These are phyloP conservation scores for Cosmia pyralina DNA, from an alignment of 2,888 invertebrate species.

Conservation along the genomic window DNA sequence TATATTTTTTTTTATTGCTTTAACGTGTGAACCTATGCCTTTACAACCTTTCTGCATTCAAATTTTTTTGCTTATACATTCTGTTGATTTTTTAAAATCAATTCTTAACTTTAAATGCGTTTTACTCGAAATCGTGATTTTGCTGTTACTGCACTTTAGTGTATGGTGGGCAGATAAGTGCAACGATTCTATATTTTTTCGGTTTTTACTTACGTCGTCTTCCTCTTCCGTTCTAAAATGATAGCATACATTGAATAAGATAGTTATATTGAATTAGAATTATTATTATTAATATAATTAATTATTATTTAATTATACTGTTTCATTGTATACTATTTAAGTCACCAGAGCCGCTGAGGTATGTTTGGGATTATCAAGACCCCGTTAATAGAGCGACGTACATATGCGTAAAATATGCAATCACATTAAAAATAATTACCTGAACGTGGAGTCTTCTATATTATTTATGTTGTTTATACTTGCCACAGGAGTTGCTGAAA, in stretches of 20 bases:
- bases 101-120: no score
- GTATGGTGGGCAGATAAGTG: no score
- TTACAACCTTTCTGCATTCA: no score
- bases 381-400: no score
- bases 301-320: no score
- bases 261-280: background rate
- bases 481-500: constrained; percentile 79
- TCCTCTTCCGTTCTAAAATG: constrained; percentile 66
- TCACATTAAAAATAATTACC: constrained; percentile 68
- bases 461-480: constrained; percentile 77
- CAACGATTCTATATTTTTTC: constrained; percentile 76
- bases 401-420: background rate
- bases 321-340: background rate
- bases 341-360: background rate
- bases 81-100: no score
- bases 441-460: constrained; percentile 72
- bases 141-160: no score
- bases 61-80: no score
- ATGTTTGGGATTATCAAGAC: background rate
- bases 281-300: no score
- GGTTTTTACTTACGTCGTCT: constrained; percentile 77
- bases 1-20: no score
- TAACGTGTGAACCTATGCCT: no score
- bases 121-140: no score
- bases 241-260: background rate